Evolutionary conservation across 64 coral and sea anemone species (phyloP).

Genomic region (Porites australiensis): DNA sequence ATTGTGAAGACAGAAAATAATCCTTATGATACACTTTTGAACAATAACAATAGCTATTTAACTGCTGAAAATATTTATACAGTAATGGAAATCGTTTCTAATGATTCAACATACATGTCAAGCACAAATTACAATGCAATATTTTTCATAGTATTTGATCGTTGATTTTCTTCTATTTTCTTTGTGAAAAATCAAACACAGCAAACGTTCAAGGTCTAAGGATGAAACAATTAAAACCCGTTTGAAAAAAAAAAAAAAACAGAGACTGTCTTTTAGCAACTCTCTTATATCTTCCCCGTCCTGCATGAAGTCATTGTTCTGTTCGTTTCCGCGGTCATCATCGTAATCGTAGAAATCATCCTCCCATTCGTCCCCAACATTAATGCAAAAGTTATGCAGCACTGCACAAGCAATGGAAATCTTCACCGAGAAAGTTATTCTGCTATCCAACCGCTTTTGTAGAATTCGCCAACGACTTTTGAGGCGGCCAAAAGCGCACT

Average conservation of each 20-base stretch:
- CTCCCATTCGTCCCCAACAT: constrained; percentile 65
- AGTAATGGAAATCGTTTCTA: constrained; percentile 26
- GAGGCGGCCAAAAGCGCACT: no score
- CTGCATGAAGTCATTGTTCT: constrained; percentile 54
- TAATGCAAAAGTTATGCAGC: constrained; percentile 58
- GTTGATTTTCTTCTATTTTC: constrained; percentile 28
- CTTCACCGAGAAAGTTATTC: constrained; percentile 23
- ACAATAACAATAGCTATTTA: constrained; percentile 3
- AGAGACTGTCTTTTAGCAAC: constrained; percentile 62
- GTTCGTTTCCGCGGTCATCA: constrained; percentile 27
- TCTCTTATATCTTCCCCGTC: no score
- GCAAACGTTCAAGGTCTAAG: constrained; percentile 46
- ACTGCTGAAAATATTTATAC: constrained; percentile 7
- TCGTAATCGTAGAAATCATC: constrained; percentile 39
- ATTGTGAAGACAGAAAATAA: neutral
- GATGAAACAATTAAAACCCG: constrained; percentile 38
- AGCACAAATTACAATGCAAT: constrained; percentile 36
- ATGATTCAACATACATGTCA: constrained; percentile 24
- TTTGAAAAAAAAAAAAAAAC: constrained; percentile 49
- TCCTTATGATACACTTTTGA: constrained; percentile 31
- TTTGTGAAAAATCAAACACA: constrained; percentile 38
- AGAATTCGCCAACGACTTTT: no score
- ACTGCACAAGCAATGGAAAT: constrained; percentile 31
- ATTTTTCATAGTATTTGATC: constrained; percentile 21
- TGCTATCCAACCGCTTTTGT: no score